Evolutionary conservation across 2,797 vertebrate genomes (phyloP), one percentile per base, ranked within the genome.

Genomic region (Gambelia wislizenii): DNA sequence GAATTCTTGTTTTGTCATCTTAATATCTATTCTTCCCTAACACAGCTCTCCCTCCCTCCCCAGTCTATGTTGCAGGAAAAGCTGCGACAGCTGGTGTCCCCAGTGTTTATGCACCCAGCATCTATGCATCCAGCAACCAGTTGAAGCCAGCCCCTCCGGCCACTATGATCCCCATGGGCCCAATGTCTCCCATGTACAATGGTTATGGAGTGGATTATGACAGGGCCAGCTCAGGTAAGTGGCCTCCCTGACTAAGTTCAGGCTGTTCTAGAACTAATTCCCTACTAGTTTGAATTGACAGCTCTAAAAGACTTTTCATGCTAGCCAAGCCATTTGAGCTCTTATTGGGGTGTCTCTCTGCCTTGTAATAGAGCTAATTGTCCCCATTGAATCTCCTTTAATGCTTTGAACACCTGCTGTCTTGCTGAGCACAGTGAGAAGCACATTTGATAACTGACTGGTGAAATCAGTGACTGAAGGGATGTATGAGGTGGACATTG

Each of bases 1-100:
- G 3, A 5, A 20, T 10, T 27, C n/a, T 67, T 67, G 14, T 36
- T 81, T 61, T n/a, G 52, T 22, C 3, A 5, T 39, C 20, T 80
- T 59, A 36, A 12, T 56, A 36, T 36, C 27, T 42, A 42, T 56
- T 61, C 25, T 44, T 33, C 1, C 67, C 52, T 54, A n/a, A 18
- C 56, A 13, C 33, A 30, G 36, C 69, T n/a, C 4, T 82, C 14
- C 92, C 30, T 86, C 67, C 42, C 67, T 87, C 1, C 85, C 1
- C 94, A 99, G 98, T 99, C 90, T 99, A 99, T 9, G 96, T 98
- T 70, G 98, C 98, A 0, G 98, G 98, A 30, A 99, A 99, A 96
- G 98, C 98, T 3, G 98, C 97, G 83, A 99, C 98, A 90, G 96
- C 98, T 0, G 98, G 98, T 0, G 1, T 96, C 0, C 89, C 97